Conservation (phyloP, 1,140 invertebrate species). For the Euwallacea fornicatus region DNA sequence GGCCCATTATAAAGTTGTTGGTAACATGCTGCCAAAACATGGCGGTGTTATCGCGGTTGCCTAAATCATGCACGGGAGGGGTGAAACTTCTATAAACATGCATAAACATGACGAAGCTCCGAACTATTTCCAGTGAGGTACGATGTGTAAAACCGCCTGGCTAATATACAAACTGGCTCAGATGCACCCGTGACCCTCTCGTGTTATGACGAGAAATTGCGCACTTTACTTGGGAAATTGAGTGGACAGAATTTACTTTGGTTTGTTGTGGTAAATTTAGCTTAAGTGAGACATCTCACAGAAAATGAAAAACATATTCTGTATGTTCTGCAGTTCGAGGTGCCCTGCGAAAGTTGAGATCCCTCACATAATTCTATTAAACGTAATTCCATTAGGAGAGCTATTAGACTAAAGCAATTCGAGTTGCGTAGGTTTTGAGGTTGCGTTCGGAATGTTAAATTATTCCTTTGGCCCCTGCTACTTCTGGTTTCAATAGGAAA, state of each 20-base stretch:
- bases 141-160: conserved; percentile 17
- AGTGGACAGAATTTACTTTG: conserved; percentile 4
- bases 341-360: no score
- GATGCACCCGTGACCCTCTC: conserved; percentile 11
- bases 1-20: not conserved
- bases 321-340: no score
- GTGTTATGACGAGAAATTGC: conserved; percentile 22
- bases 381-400: not conserved
- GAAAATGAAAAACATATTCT: no score
- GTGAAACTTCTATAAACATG: conserved; percentile 22
- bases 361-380: not conserved
- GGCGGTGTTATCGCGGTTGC: conserved; percentile 22
- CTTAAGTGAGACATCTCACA: no score
- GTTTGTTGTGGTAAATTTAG: not conserved
- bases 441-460: no score
- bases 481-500: no score
- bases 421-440: not conserved
- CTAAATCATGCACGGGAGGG: conserved; percentile 21
- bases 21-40: conserved; percentile 20
- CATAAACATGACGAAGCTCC: conserved; percentile 24
- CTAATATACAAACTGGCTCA: conserved; percentile 14
- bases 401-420: not conserved
- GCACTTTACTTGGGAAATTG: conserved; percentile 6
- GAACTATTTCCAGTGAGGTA: conserved; percentile 21
- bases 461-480: no score